These are phyloP conservation scores for Dromas ardeola DNA, from an alignment of 2,113 vertebrate genomes.

Conservation along the genomic window DNA sequence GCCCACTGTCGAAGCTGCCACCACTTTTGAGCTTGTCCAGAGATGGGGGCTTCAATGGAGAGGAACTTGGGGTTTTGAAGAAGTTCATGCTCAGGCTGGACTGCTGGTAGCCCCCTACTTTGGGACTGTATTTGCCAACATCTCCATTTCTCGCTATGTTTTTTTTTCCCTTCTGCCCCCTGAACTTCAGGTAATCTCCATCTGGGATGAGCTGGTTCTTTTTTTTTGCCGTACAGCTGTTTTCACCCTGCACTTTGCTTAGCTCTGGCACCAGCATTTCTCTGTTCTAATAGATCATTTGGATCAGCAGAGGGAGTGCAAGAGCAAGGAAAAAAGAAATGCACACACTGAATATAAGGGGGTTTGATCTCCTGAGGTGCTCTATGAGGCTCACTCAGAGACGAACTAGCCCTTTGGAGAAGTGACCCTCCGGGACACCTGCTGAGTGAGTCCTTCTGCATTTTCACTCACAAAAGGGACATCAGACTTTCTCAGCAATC, in stretches of 20 bases:
- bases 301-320: constrained; percentile 54
- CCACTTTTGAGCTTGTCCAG: not conserved
- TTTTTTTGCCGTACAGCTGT: not conserved
- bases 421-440: not conserved
- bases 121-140: not conserved
- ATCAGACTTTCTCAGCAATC: not conserved
- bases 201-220: not conserved
- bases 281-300: not conserved
- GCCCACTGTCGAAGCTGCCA: not conserved
- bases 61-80: not conserved
- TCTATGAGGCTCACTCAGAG: not conserved
- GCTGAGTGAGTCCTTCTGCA: not conserved
- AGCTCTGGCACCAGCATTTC: not conserved
- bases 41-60: not conserved
- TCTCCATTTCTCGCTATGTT: not conserved
- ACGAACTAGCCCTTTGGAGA: not conserved
- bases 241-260: not conserved
- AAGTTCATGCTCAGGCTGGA: not conserved
- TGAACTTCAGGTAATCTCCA: not conserved
- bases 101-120: not conserved
- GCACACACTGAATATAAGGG: rapidly evolving
- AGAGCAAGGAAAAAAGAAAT: constrained; percentile 19
- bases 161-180: not conserved
- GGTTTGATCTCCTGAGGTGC: not conserved
- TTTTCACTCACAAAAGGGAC: not conserved